These are phyloP conservation scores for Imbricaverruca yamaguchii DNA, from an alignment of 2,888 invertebrate genomes.

Conservation along the genomic window DNA sequence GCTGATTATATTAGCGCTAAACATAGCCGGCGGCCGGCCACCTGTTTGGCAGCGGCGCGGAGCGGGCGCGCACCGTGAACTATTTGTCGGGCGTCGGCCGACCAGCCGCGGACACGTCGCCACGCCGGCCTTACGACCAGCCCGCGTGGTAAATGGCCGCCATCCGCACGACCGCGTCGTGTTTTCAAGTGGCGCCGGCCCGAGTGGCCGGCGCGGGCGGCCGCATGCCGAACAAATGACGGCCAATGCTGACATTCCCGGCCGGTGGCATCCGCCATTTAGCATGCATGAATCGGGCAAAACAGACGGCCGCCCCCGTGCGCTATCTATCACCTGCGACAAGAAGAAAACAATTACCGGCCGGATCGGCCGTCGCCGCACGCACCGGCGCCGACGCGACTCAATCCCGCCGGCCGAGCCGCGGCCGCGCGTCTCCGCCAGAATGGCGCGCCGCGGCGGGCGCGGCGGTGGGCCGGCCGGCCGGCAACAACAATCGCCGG, in stretches of 20 bases:
- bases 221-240: conserved; percentile 4
- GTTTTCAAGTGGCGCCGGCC: neutral
- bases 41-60: neutral
- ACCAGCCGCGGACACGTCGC: too few species aligned
- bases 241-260: neutral
- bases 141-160: neutral
- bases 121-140: too few species aligned
- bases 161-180: neutral
- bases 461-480: too few species aligned
- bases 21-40: neutral
- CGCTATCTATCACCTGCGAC: conserved; percentile 18
- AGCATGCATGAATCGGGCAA: conserved; percentile 8
- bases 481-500: too few species aligned
- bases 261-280: neutral
- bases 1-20: conserved; percentile 8
- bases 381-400: neutral
- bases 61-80: neutral
- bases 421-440: too few species aligned
- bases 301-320: neutral
- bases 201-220: neutral
- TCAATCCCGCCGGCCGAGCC: neutral
- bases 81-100: neutral
- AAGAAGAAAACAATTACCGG: conserved; percentile 1
- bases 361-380: neutral
- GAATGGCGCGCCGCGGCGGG: too few species aligned